Evolutionary conservation across 1,140 invertebrate genomes (phyloP).

Genomic region (Bradynema listronoti): DNA sequence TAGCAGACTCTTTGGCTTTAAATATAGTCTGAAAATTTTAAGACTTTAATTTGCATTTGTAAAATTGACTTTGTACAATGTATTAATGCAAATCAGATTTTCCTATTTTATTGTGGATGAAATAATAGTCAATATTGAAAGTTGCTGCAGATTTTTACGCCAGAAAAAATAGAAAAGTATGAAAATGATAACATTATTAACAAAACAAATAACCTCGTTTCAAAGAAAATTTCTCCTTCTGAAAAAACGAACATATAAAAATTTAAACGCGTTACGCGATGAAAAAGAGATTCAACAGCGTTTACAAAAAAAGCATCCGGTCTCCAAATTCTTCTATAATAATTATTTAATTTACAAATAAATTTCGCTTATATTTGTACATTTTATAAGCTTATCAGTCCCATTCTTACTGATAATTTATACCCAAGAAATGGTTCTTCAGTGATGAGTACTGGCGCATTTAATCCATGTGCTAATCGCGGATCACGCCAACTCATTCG

Average conservation of each 20-base stretch:
- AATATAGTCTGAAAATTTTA: slow-evolving; percentile 48
- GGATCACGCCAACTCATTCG: slow-evolving; percentile 56
- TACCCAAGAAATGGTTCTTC: slow-evolving; percentile 53
- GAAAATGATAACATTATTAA: too few relatives aligned
- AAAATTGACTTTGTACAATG: not conserved
- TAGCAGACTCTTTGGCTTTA: slow-evolving; percentile 50
- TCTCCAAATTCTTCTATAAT: slow-evolving; percentile 48
- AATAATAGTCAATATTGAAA: too few relatives aligned
- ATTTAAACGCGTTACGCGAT: slow-evolving; percentile 52
- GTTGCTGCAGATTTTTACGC: too few relatives aligned
- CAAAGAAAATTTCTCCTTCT: slow-evolving; percentile 52
- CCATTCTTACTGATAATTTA: not conserved
- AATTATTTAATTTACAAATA: not conserved
- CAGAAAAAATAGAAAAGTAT: too few relatives aligned
- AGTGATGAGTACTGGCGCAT: slow-evolving; percentile 50
- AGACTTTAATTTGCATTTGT: not conserved
- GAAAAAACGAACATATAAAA: slow-evolving; percentile 57
- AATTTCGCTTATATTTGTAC: not conserved
- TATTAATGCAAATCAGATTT: too few relatives aligned
- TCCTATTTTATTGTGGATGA: too few relatives aligned
- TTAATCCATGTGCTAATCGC: slow-evolving; percentile 49
- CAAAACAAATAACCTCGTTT: slow-evolving; percentile 41
- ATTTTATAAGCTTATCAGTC: too few relatives aligned
- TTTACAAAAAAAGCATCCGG: slow-evolving; percentile 57
- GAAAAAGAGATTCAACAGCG: slow-evolving; percentile 48